Evolutionary conservation across 2,888 invertebrate species (phyloP).

Genomic region (Salpingus planirostris): DNA sequence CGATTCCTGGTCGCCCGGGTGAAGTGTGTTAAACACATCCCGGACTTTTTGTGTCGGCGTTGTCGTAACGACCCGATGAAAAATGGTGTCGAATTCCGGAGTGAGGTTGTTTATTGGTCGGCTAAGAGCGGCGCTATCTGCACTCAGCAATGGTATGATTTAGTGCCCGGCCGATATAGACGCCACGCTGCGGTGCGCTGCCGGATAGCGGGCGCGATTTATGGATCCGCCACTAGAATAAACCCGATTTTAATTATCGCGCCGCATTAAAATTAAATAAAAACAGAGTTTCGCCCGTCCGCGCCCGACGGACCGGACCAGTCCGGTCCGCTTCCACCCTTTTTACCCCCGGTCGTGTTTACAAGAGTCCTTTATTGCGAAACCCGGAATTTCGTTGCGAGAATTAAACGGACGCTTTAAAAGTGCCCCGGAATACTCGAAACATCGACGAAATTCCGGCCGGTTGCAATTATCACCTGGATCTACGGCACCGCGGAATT

Average conservation of each 20-base stretch:
- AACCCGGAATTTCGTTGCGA: too few relatives aligned
- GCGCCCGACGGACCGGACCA: too few relatives aligned
- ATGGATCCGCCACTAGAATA: conserved; percentile 30
- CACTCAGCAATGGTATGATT: conserved; percentile 38
- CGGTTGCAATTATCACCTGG: too few relatives aligned
- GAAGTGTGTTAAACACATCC: conserved; percentile 27
- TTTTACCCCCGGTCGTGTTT: too few relatives aligned
- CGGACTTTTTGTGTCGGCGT: conserved; percentile 27
- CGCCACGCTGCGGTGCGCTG: conserved; percentile 23
- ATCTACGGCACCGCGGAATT: too few relatives aligned
- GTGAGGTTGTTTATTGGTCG: conserved; percentile 36
- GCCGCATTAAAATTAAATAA: conserved; percentile 31
- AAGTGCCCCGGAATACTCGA: too few relatives aligned
- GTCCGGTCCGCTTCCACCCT: too few relatives aligned
- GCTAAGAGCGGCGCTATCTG: conserved; percentile 37
- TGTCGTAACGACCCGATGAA: conserved; percentile 33
- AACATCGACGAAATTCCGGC: too few relatives aligned
- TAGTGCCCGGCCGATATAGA: conserved; percentile 35
- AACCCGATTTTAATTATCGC: conserved; percentile 36
- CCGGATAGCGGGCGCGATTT: conserved; percentile 30
- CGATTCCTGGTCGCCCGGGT: too few relatives aligned
- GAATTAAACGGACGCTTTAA: too few relatives aligned
- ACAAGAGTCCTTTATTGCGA: too few relatives aligned
- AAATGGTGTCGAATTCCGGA: conserved; percentile 37
- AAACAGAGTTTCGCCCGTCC: too few relatives aligned